Evolutionary conservation across 2,888 invertebrate genomes (phyloP).

Genomic region (Acrobasis suavella): DNA sequence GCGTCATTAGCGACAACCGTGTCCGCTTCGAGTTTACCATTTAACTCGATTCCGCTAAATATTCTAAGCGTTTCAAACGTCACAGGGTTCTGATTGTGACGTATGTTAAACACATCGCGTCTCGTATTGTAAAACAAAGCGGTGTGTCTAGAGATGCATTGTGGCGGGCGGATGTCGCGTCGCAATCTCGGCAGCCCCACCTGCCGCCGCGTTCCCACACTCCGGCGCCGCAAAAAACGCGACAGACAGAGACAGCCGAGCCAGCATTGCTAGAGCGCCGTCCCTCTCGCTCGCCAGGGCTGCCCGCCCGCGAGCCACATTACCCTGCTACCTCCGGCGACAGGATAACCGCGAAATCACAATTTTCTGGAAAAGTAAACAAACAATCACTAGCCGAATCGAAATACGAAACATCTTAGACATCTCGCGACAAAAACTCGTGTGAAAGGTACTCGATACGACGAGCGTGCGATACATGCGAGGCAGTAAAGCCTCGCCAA

Average conservation of each 20-base stretch:
- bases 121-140: slow-evolving; percentile 72
- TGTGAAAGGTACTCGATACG: slow-evolving; percentile 39
- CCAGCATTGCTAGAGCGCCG: slow-evolving; percentile 51
- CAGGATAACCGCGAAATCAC: slow-evolving; percentile 64
- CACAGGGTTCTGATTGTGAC: slow-evolving; percentile 49
- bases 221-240: slow-evolving; percentile 81
- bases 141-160: slow-evolving; percentile 71
- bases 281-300: slow-evolving; percentile 69
- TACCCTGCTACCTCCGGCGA: slow-evolving; percentile 53
- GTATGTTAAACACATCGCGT: slow-evolving; percentile 69
- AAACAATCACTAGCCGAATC: slow-evolving; percentile 36
- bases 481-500: slow-evolving; percentile 48
- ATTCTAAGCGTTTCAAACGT: slow-evolving; percentile 57
- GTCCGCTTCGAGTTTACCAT: slow-evolving; percentile 14
- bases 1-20: slow-evolving; percentile 41
- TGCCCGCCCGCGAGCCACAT: slow-evolving; percentile 45
- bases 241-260: slow-evolving; percentile 60
- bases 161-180: slow-evolving; percentile 81
- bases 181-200: slow-evolving; percentile 81
- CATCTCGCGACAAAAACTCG: slow-evolving; percentile 26
- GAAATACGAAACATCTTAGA: slow-evolving; percentile 25
- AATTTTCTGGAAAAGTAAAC: slow-evolving; percentile 67
- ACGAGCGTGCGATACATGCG: slow-evolving; percentile 27
- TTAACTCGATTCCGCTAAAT: slow-evolving; percentile 33
- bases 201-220: slow-evolving; percentile 82